Base-by-base conservation (phyloP, 1,140 invertebrate species). In the Eulimnadia texana region DNA sequence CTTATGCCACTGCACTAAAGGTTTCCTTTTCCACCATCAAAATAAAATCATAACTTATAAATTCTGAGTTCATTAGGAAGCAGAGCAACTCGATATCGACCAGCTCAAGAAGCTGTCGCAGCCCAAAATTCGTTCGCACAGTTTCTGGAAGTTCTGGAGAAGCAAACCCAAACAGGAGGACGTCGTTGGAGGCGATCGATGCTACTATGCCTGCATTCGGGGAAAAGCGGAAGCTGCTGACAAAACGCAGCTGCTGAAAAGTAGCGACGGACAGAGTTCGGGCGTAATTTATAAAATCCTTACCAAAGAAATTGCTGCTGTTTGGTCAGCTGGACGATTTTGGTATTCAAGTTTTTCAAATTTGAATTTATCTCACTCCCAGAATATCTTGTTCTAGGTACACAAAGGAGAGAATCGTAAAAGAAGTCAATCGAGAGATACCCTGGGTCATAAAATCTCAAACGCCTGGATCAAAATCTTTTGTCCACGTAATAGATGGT, bases 41-140 rank as follows among this genome's bases (percentile, higher is more conserved):
- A 9, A 52, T n/a, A 52, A 23, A 23, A 55, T 11, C 53, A 55
- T 22, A n/a, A 6, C n/a, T 6, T 27, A 23, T 55, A 6, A 3
- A 51, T 11, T 20, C n/a, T 10, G 20, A 19, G 24, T 22, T 24
- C 3, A 20, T 1, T 57, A 57, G 55, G 22, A 57, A 29, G 55
- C 55, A 16, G 55, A 57, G 22, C 55, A 57, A 57, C 27, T 57
- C 29, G 55, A 57, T 29, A 57, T 57, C n/a, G 27, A 27, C 3
- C 25, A 57, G 3, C 28, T 57, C 10, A 42, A 20, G n/a, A 27
- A 57, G n/a, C 27, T 57, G 55, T 23, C 55, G 29, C 27, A 27
- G 16, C 55, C 55, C 11, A 57, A 57, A 57, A 33, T 16, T 57
- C 55, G 20, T 22, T 20, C 11, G 1, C 25, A n/a, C 11, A 29